These are phyloP conservation scores for Amphimallon solstitiale DNA, from an alignment of 2,888 invertebrate genomes.

Conservation along the genomic window DNA sequence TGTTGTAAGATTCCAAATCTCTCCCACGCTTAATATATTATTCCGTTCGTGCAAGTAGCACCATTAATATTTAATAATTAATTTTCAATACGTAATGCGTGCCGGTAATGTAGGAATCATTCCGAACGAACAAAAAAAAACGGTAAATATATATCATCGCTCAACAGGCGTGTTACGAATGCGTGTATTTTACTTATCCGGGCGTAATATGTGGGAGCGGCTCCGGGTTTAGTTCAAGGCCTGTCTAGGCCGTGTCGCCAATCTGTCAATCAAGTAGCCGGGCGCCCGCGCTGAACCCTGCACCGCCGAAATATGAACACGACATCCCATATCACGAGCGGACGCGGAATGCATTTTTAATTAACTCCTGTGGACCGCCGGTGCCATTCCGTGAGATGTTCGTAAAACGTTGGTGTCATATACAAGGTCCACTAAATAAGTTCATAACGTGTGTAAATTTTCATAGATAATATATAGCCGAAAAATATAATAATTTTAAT, in stretches of 20 bases:
- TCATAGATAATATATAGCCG: too few species aligned
- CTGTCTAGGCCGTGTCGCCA: slow-evolving; percentile 51
- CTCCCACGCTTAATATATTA: too few species aligned
- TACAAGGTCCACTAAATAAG: too few species aligned
- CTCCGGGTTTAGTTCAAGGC: slow-evolving; percentile 45
- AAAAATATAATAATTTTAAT: too few species aligned
- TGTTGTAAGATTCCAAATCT: too few species aligned
- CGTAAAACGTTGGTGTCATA: neutral
- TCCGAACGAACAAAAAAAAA: slow-evolving; percentile 15
- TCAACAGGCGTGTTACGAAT: slow-evolving; percentile 14
- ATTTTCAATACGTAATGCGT: too few species aligned
- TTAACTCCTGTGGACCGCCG: slow-evolving; percentile 4
- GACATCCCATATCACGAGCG: slow-evolving; percentile 47
- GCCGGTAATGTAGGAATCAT: neutral
- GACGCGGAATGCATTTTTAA: slow-evolving; percentile 44
- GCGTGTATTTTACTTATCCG: neutral
- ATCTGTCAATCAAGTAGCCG: slow-evolving; percentile 49
- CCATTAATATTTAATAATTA: too few species aligned
- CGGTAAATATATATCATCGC: slow-evolving; percentile 19
- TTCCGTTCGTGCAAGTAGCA: too few species aligned
- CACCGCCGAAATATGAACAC: slow-evolving; percentile 48
- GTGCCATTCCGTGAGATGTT: neutral
- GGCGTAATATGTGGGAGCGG: too few species aligned
- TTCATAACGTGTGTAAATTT: too few species aligned
- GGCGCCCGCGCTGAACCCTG: slow-evolving; percentile 40